Evolutionary conservation across 2,888 invertebrate genomes (phyloP).

Genomic region (Drosophila mimetica): DNA sequence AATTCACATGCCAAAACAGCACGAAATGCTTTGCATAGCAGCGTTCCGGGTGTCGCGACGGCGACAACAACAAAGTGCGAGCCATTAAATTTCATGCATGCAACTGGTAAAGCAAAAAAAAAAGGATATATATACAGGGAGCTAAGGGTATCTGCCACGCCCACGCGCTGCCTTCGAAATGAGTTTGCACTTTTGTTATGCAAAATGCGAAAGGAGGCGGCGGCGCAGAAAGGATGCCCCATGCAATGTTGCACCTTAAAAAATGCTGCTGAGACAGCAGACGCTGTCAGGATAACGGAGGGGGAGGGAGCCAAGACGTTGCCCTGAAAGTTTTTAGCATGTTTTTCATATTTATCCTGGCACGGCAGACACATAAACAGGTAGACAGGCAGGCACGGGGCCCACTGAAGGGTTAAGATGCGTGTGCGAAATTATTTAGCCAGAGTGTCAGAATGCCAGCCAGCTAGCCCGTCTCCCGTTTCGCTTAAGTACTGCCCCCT

Average conservation of each 20-base stretch:
- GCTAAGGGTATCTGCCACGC: conserved; percentile 69
- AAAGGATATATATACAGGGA: conserved; percentile 34
- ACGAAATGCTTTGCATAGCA: conserved; percentile 68
- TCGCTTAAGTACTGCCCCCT: conserved; percentile 23
- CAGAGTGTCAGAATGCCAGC: conserved; percentile 72
- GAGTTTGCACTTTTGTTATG: conserved; percentile 81
- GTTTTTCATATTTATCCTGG: conserved; percentile 82
- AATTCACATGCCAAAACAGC: conserved; percentile 78
- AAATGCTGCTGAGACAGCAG: conserved; percentile 70
- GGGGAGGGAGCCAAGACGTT: conserved; percentile 24
- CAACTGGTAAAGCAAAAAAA: conserved; percentile 59
- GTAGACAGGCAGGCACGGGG: conserved; percentile 49
- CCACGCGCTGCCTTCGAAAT: conserved; percentile 72
- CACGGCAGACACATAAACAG: conserved; percentile 69
- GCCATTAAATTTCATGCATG: conserved; percentile 81
- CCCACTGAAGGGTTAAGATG: conserved; percentile 62
- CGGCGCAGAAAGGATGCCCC: conserved; percentile 23
- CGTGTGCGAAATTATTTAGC: conserved; percentile 76
- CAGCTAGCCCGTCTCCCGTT: conserved; percentile 25
- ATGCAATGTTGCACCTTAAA: conserved; percentile 77
- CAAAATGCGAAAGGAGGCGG: conserved; percentile 47
- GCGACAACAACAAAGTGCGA: conserved; percentile 78
- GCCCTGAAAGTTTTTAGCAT: conserved; percentile 78
- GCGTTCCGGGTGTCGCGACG: conserved; percentile 48
- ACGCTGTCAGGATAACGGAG: conserved; percentile 30